Evolutionary conservation across 64 coral and sea anemone species (phyloP).

Genomic region (Orbicella faveolata): DNA sequence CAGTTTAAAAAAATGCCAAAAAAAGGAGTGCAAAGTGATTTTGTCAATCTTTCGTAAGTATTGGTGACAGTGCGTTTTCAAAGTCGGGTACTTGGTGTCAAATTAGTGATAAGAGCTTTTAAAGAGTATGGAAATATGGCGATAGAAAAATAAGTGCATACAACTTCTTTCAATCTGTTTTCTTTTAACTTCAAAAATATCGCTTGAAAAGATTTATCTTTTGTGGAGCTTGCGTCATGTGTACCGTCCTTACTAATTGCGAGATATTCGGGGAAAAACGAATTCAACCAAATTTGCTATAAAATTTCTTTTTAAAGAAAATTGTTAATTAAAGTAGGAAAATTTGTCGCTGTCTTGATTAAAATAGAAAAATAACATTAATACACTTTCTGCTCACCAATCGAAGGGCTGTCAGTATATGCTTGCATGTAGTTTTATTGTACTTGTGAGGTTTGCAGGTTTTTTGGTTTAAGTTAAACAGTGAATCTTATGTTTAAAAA

Average conservation of each 20-base stretch:
- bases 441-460: neutral
- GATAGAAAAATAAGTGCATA: neutral
- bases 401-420: neutral
- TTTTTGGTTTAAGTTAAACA: neutral
- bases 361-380: neutral
- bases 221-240: neutral
- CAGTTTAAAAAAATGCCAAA: neutral
- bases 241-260: neutral
- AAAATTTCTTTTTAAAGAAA: neutral
- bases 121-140: slow-evolving; percentile 1
- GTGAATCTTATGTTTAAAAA: neutral
- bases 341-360: neutral
- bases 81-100: neutral
- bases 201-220: neutral
- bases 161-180: neutral
- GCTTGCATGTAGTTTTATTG: neutral
- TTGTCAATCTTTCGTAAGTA: neutral
- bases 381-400: slow-evolving; percentile 3
- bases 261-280: neutral
- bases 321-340: neutral
- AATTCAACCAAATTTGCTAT: neutral
- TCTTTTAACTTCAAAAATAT: neutral
- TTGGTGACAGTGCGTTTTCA: neutral
- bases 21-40: neutral
- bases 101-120: slow-evolving; percentile 18